phyloP scores from a whole-genome alignment of 1,140 invertebrate genomes.

The Ostrea denselamellosa region DNA sequence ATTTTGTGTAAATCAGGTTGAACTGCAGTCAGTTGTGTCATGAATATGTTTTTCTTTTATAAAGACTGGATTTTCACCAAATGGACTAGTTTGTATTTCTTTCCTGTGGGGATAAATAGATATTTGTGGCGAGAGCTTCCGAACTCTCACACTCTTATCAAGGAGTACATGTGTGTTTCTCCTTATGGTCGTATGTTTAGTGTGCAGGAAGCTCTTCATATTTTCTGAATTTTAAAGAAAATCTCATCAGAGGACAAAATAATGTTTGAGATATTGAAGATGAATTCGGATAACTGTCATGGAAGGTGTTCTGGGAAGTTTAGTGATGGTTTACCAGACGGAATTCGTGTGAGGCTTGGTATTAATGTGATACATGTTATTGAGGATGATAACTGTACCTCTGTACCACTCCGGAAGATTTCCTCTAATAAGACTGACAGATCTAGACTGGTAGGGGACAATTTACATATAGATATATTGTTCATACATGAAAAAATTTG shows the following conservation, averaged over 20 bases:
- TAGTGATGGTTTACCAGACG: not conserved
- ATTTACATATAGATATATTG: not conserved
- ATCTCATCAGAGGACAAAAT: not conserved
- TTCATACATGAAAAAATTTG: not conserved
- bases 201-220: not conserved
- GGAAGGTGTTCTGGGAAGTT: not conserved
- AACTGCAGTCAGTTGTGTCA: not conserved
- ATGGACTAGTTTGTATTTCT: not conserved
- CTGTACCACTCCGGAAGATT: conserved; percentile 19
- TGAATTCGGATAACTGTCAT: not conserved
- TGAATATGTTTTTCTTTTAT: not conserved
- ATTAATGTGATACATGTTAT: conserved; percentile 51
- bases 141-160: not conserved
- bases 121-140: not conserved
- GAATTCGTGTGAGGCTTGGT: not conserved
- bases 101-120: not conserved
- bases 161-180: not conserved
- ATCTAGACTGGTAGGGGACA: conserved; percentile 45
- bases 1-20: not conserved
- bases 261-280: conserved; percentile 29
- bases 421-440: conserved; percentile 41
- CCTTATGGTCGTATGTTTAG: not conserved
- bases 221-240: not conserved
- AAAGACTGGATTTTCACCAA: not conserved
- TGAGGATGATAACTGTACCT: conserved; percentile 34